Evolutionary conservation across 2,888 invertebrate genomes (phyloP), one percentile per base, ranked within the genome.

Genomic region (Galerucella pusilla): DNA sequence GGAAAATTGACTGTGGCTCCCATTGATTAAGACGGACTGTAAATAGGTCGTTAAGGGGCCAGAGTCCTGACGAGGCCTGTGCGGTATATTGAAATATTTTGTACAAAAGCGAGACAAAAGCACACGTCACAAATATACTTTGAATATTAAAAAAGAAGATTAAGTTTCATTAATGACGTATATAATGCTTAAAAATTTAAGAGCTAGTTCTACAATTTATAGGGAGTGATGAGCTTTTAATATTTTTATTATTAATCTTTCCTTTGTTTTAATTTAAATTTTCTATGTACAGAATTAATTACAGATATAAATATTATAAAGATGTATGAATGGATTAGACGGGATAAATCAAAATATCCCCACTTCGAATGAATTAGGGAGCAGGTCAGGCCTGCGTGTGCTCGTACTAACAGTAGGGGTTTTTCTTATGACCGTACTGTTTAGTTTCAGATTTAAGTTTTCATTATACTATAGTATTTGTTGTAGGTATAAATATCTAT

Each of bases 31-130:
- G 72, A 67, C 45, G 71, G 59, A 45, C 68, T 57, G 71, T 72
- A 72, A 72, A 72, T 72, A 72, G 72, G 72, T 72, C 72, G 72
- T 72, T 72, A 72, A 59, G 72, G 66, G 64, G 66, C 35, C 46
- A 66, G 60, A 46, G 65, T 65, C 66, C 71, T 59, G 42, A 52
- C 63, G 11, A 12, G 64, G 64, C 65, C 45, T 66, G 45, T 66
- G 60, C 66, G 35, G 60, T 59, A 71, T 6, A 54, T 12, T 57
- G 54, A 42, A 71, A 35, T 64, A 64, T 54, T 71, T 71, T 71
- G 20, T 65, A 35, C n/a, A 45, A 20, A 65, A 71, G 46, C 46
- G 12, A 46, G 11, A 46, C 10, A 11, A 9, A 46, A 46, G 2
- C 10, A 46, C 2, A 6, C 2, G 12, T 11, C 46, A 46, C 12